Percentiles rank a stretch among this genome's conserved stretches.
Conservation (phyloP, 2,888 invertebrate genomes). For the Pelosia muscerda region DNA sequence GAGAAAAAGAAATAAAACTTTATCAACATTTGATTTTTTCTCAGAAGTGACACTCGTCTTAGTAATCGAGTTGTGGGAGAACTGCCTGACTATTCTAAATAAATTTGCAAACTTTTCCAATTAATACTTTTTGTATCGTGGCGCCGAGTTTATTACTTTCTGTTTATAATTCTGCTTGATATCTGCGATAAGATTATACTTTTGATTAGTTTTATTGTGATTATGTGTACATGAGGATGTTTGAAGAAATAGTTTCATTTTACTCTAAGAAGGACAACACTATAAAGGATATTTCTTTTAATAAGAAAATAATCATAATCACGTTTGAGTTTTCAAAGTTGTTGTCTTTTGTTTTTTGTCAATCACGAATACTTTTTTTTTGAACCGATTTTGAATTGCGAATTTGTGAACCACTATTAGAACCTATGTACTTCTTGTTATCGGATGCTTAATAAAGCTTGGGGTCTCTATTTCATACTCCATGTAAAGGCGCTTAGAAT, state of each 20-base stretch:
- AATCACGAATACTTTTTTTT: too few relatives aligned
- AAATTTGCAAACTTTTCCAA: background rate
- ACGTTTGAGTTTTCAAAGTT: background rate
- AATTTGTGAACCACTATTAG: too few relatives aligned
- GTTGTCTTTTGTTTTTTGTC: background rate
- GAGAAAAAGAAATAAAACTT: background rate
- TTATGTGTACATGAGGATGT: too few relatives aligned
- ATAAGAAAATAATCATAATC: background rate
- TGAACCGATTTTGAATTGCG: too few relatives aligned
- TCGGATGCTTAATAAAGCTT: too few relatives aligned
- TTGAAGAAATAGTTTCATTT: background rate
- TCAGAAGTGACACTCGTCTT: background rate
- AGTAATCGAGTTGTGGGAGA: background rate
- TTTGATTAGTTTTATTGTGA: background rate
- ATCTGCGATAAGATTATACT: background rate
- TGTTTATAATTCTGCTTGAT: background rate
- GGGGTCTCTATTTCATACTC: too few relatives aligned
- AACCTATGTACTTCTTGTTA: too few relatives aligned
- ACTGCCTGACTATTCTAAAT: slow-evolving; percentile 8
- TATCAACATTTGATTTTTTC: background rate
- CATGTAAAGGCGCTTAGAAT: too few relatives aligned
- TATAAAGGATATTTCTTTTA: background rate
- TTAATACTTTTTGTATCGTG: background rate
- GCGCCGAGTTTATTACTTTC: background rate
- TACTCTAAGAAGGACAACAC: background rate